Base-by-base conservation (phyloP, 2,797 vertebrate species). In the Dryobates pubescens region DNA sequence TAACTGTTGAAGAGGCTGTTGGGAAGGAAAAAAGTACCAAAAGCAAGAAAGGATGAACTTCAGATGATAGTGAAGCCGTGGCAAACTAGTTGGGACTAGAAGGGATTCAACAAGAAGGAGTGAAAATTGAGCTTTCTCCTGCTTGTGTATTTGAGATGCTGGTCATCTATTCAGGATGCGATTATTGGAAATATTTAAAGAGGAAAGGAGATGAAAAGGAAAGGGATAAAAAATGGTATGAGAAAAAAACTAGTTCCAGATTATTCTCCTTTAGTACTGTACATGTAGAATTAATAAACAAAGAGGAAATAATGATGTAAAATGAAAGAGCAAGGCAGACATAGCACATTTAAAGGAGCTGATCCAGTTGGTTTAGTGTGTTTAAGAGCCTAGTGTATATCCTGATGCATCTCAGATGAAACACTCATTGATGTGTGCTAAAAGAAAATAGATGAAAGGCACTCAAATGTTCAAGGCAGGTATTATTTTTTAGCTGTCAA, bases 391-490 rank as follows among this genome's bases (percentile, higher is more conserved):
- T 85, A 70, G 41, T 38, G 69, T 93, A 27, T 83, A 72, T 86
- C 73, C 62, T 82, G 65, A 91, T 80, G 72, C 6, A 3, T 82
- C 86, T 82, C 82, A 73, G 76, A 92, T 89, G 81, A 96, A 95
- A 91, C 8, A 3, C 64, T 92, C 86, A 38, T 80, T 95, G 94
- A 90, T 92, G 79, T 10, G 18, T 13, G 3, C 58, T 75, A 17
- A 69, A 90, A 88, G 77, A 74, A 90, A 92, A 93, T 63, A 92
- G 86, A 96, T 96, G 64, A 96, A 95, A 96, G 86, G 56, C 51
- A 54, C 78, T 83, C 49, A 74, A 26, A 86, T 91, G 92, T 96
- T 93, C 84, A 80, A 89, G 89, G 86, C 65, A 92, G 65, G 83
- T 91, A 77, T 63, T 89, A 63, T 79, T 88, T 93, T 93, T 80